phyloP scores from a whole-genome alignment of 2,888 invertebrate species.

The Elegia similella region DNA sequence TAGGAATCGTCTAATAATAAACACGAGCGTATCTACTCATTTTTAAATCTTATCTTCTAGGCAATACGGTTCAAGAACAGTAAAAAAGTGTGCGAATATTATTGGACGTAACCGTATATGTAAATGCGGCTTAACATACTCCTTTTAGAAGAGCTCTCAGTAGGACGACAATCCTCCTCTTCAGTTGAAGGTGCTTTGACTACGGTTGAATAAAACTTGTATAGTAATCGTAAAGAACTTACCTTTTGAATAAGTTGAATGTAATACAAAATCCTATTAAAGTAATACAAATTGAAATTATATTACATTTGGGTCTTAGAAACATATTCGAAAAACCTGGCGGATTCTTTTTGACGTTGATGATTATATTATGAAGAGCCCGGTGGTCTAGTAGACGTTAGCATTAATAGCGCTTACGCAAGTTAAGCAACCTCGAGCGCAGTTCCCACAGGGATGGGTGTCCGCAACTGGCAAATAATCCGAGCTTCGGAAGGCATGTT shows the following conservation, averaged over 20 bases:
- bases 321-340: no score
- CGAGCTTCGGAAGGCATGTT: no score
- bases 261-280: not conserved
- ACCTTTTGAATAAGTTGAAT: not conserved
- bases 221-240: not conserved
- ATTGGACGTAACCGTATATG: not conserved
- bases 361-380: no score
- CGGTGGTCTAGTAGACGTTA: no score
- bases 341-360: no score
- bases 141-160: slow-evolving; percentile 11
- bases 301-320: no score
- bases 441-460: no score
- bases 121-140: slow-evolving; percentile 13
- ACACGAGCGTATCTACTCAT: not conserved
- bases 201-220: slow-evolving; percentile 5
- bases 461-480: no score
- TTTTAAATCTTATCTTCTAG: not conserved
- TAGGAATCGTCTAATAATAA: not conserved
- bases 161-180: slow-evolving; percentile 10
- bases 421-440: no score
- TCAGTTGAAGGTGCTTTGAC: slow-evolving; percentile 1
- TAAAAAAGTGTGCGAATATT: not conserved
- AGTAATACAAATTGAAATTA: no score
- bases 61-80: not conserved
- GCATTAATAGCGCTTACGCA: no score